phyloP scores from a whole-genome alignment of 2,888 invertebrate genomes.

The Protophormia terraenovae region DNA sequence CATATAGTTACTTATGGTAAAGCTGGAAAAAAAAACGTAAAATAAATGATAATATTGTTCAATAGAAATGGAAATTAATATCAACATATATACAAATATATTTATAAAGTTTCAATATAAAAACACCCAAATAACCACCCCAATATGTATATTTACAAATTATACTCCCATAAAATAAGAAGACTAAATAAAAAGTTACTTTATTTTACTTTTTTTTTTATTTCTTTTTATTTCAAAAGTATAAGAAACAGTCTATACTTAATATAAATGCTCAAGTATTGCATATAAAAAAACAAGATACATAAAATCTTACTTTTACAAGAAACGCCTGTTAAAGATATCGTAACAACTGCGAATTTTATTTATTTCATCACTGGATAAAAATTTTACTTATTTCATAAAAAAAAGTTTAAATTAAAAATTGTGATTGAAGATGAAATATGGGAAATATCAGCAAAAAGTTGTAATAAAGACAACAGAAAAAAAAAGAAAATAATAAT shows the following conservation, averaged over 20 bases:
- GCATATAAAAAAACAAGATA: background rate
- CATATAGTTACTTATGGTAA: background rate
- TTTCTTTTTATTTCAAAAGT: slow-evolving; percentile 18
- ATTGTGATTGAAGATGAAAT: background rate
- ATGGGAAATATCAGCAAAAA: background rate
- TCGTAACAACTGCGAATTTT: background rate
- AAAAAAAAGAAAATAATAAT: too few species aligned
- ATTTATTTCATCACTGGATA: background rate
- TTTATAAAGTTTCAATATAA: background rate
- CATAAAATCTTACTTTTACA: background rate
- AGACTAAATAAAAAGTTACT: slow-evolving; percentile 1
- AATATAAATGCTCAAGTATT: slow-evolving; percentile 1
- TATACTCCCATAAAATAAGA: background rate
- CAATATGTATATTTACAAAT: background rate
- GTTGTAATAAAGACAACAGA: background rate
- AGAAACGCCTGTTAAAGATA: background rate
- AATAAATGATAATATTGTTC: slow-evolving; percentile 31
- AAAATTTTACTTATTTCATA: too few species aligned
- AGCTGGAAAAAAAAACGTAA: background rate
- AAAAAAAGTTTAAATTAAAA: too few species aligned
- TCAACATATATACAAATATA: background rate
- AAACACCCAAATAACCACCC: background rate
- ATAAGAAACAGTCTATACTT: slow-evolving; percentile 15
- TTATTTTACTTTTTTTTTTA: slow-evolving; percentile 10
- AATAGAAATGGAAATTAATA: slow-evolving; percentile 32